phyloP scores from a whole-genome alignment of 2,113 vertebrate genomes.

The Bubo blakistoni region DNA sequence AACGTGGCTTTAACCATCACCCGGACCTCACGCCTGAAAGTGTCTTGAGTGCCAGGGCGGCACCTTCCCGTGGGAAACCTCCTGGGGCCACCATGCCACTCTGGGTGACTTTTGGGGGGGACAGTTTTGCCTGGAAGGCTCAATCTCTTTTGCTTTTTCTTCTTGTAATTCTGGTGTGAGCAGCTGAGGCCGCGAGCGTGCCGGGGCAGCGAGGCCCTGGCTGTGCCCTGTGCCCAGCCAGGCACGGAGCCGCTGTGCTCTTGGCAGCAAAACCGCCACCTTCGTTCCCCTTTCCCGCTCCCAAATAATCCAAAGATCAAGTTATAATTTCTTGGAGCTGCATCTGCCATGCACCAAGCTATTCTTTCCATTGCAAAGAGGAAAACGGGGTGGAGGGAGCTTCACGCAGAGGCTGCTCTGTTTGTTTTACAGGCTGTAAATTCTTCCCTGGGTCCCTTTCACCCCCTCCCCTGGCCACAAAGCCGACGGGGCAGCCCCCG shows the following conservation, averaged over 20 bases:
- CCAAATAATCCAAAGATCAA: rapidly evolving
- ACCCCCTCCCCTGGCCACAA: rapidly evolving
- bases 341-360: not conserved
- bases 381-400: not conserved
- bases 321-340: not conserved
- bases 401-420: not conserved
- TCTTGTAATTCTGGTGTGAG: not conserved
- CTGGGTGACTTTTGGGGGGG: not conserved
- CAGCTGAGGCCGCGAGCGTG: not conserved
- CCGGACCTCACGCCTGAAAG: not conserved
- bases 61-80: not conserved
- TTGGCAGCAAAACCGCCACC: not conserved
- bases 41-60: rapidly evolving
- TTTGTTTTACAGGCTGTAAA: not conserved
- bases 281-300: not conserved
- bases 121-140: not conserved
- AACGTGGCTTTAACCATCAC: not conserved
- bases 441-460: not conserved
- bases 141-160: not conserved
- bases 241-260: not conserved
- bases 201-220: not conserved
- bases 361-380: not conserved
- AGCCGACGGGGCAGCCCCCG: not conserved
- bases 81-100: not conserved
- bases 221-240: not conserved